Evolutionary conservation across 2,797 vertebrate species (phyloP).

Genomic region (Enteromius argenteus): DNA sequence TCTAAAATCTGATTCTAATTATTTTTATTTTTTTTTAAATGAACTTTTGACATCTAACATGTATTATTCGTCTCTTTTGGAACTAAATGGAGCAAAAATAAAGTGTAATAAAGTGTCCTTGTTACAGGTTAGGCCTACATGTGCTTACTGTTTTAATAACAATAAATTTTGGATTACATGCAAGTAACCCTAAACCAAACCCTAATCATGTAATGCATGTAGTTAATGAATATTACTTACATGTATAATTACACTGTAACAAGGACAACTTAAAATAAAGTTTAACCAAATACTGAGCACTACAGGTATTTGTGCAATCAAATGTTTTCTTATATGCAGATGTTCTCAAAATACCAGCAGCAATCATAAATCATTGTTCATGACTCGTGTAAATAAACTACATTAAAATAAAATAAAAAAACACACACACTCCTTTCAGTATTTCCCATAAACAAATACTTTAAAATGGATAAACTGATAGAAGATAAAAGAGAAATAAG

Average conservation of each 20-base stretch:
- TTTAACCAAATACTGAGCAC: neutral
- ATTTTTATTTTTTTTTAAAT: too few relatives aligned
- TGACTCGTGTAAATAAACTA: neutral
- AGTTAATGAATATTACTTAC: neutral
- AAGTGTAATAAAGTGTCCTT: neutral
- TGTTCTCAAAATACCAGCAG: neutral
- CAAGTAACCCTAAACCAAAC: neutral
- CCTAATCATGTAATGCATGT: neutral
- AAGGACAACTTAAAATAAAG: neutral
- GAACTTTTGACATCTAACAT: neutral
- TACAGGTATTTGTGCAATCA: neutral
- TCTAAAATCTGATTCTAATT: neutral
- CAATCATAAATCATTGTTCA: neutral
- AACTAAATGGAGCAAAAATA: neutral
- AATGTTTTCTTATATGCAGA: neutral
- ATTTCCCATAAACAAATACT: neutral
- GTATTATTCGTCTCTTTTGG: neutral
- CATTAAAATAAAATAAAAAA: neutral
- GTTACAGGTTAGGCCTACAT: neutral
- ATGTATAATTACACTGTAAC: neutral
- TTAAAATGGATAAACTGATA: neutral
- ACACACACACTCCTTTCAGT: neutral
- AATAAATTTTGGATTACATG: too few relatives aligned
- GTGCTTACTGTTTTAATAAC: too few relatives aligned
- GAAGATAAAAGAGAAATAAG: neutral